Conservation (phyloP, 2,888 invertebrate genomes). For the Cremastinae sp. region DNA sequence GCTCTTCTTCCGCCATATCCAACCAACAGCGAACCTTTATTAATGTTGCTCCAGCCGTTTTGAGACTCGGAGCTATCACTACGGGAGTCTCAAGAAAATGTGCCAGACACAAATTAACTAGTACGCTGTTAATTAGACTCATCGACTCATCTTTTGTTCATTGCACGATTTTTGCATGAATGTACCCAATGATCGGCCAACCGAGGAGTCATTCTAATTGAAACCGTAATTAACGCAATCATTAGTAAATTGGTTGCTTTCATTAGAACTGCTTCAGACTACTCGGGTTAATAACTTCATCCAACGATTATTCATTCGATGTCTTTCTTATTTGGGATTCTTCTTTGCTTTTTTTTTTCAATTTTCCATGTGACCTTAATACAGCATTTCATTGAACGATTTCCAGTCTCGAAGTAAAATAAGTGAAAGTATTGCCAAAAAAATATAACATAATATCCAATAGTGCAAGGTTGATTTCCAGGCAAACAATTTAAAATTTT, state of each 20-base stretch:
- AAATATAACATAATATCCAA: no score
- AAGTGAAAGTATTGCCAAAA: no score
- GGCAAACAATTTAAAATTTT: slow-evolving; percentile 52
- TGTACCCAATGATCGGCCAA: slow-evolving; percentile 23
- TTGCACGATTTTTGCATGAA: slow-evolving; percentile 19
- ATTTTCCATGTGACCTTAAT: neutral
- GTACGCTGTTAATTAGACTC: slow-evolving; percentile 13
- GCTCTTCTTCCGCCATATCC: slow-evolving; percentile 45
- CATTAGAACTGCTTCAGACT: no score
- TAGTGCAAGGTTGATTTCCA: no score
- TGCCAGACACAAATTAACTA: neutral
- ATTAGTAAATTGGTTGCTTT: slow-evolving; percentile 48
- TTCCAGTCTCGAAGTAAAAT: slow-evolving; percentile 1
- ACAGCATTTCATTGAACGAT: slow-evolving; percentile 10
- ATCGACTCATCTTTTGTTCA: slow-evolving; percentile 5
- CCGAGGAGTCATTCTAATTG: slow-evolving; percentile 35
- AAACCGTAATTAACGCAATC: slow-evolving; percentile 42
- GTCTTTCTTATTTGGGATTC: slow-evolving; percentile 26
- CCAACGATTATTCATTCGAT: slow-evolving; percentile 26
- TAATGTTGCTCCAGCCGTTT: slow-evolving; percentile 28
- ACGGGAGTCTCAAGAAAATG: neutral
- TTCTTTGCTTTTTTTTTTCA: slow-evolving; percentile 11
- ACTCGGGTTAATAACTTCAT: slow-evolving; percentile 10
- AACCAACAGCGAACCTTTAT: slow-evolving; percentile 25
- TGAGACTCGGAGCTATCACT: slow-evolving; percentile 3